phyloP scores from a whole-genome alignment of 2,113 vertebrate species.

The Ascaphus truei region DNA sequence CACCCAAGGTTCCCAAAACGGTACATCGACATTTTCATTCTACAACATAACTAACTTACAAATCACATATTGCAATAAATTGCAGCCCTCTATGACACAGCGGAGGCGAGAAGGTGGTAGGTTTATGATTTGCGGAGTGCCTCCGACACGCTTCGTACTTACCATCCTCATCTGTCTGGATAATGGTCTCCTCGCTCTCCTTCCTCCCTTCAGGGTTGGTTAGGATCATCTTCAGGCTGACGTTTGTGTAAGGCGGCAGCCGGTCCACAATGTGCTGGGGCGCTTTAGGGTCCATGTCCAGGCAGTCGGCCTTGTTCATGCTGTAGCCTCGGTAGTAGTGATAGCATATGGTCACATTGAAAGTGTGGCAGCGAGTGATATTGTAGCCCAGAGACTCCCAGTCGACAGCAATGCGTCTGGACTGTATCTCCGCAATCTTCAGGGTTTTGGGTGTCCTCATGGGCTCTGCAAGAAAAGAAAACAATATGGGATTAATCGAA shows the following conservation, averaged over 20 bases:
- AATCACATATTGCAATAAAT: constrained; percentile 21
- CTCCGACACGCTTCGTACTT: constrained; percentile 26
- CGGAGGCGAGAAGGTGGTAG: no score
- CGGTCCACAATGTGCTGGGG: constrained; percentile 86
- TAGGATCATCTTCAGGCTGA: constrained; percentile 97
- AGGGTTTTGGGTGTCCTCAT: constrained; percentile 95
- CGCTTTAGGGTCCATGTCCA: constrained; percentile 98
- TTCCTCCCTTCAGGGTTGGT: constrained; percentile 96
- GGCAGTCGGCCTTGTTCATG: constrained; percentile 84
- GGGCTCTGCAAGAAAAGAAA: constrained; percentile 70
- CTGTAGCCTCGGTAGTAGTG: constrained; percentile 86
- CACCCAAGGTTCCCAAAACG: no score
- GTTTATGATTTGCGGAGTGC: no score
- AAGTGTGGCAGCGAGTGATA: constrained; percentile 96
- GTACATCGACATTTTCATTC: no score
- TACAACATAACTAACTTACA: no score
- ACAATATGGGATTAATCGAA: constrained; percentile 14
- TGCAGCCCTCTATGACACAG: no score
- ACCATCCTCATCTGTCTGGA: constrained; percentile 97
- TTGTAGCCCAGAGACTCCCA: constrained; percentile 98
- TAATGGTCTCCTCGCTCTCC: constrained; percentile 93
- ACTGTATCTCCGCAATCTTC: constrained; percentile 92
- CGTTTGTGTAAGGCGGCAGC: constrained; percentile 92
- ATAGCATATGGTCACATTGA: constrained; percentile 97
- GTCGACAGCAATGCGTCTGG: constrained; percentile 90